Percentiles rank a stretch among this genome's conserved stretches.
These are phyloP conservation scores for Astyanax mexicanus DNA, from an alignment of 2,797 vertebrate species.

Conservation along the genomic window DNA sequence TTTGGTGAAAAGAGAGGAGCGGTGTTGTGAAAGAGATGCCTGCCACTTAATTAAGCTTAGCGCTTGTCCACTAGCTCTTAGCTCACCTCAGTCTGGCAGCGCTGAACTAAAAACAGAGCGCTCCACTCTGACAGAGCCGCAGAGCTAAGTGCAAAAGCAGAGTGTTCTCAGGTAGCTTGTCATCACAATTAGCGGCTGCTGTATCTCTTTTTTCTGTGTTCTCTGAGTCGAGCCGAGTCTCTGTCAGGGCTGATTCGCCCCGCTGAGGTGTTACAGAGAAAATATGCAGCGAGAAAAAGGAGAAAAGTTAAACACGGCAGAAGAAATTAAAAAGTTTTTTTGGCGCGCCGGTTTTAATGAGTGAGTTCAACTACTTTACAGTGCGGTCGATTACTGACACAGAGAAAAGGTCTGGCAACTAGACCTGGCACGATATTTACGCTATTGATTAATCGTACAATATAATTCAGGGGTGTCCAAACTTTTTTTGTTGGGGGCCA, in stretches of 20 bases:
- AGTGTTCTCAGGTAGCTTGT: neutral
- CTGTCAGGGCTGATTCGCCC: neutral
- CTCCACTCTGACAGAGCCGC: neutral
- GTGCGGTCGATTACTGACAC: no score
- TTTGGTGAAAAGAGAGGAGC: neutral
- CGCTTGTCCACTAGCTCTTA: no score
- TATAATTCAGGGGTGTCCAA: no score
- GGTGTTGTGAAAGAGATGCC: neutral
- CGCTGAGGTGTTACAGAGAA: neutral
- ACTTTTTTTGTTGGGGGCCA: no score
- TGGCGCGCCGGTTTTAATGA: no score
- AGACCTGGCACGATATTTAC: no score
- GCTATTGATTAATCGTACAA: no score
- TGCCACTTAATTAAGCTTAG: neutral
- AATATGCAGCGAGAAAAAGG: neutral
- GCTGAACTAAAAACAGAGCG: conserved; percentile 2
- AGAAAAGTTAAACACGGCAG: neutral
- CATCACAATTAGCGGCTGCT: neutral
- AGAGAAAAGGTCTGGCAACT: no score
- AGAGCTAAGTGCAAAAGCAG: neutral
- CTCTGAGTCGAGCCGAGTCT: neutral
- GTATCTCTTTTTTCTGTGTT: neutral
- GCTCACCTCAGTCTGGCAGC: neutral
- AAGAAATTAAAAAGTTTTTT: neutral
- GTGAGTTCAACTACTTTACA: no score